Percentiles rank a stretch among this genome's conserved stretches.
Conservation (phyloP, 2,113 vertebrate genomes). For the Sylvia atricapilla region DNA sequence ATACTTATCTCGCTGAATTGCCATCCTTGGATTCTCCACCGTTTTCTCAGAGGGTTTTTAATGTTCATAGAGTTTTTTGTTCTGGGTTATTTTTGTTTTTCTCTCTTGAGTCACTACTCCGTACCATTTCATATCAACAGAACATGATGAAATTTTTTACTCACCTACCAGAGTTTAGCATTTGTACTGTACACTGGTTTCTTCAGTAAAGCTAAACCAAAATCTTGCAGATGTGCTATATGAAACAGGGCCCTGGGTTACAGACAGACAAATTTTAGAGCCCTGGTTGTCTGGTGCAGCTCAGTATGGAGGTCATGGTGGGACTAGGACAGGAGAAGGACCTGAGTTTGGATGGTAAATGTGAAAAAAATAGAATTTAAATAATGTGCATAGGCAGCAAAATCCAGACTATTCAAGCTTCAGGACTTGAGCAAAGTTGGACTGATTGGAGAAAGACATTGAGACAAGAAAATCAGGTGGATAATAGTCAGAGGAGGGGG, state of each 20-base stretch:
- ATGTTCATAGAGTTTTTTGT: not conserved
- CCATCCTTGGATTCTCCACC: not conserved
- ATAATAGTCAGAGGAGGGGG: not conserved
- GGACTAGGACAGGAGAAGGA: not conserved
- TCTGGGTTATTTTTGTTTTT: not conserved
- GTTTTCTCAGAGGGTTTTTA: not conserved
- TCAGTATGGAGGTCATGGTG: fast-evolving
- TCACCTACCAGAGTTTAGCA: not conserved
- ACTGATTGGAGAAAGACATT: not conserved
- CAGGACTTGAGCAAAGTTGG: not conserved
- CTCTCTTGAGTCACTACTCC: not conserved
- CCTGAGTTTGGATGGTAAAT: not conserved
- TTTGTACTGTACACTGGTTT: not conserved
- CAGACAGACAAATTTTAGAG: not conserved
- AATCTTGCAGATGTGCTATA: not conserved
- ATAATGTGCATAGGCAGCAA: not conserved
- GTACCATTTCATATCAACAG: not conserved
- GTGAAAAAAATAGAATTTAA: not conserved
- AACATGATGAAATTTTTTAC: not conserved
- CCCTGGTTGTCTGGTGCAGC: not conserved
- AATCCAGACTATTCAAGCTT: not conserved
- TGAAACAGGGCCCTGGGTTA: not conserved
- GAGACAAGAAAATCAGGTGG: not conserved
- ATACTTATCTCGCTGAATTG: not conserved
- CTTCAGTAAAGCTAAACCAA: not conserved